Conservation (phyloP, 2,888 invertebrate species). For the Abrostola triplasia region DNA sequence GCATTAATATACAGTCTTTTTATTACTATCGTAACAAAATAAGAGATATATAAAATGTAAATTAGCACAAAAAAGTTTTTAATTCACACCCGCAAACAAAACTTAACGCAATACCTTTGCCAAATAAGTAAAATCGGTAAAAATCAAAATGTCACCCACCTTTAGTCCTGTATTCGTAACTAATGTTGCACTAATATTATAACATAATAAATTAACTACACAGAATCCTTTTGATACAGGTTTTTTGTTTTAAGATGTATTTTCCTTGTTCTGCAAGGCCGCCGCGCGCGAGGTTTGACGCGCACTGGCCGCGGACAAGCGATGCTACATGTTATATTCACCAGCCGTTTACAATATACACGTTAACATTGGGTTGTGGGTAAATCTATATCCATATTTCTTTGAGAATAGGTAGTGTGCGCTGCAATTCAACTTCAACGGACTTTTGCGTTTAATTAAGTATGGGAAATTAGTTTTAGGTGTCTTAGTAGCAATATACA, state of each 20-base stretch:
- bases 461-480: too few species aligned
- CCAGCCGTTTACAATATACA: constrained; percentile 27
- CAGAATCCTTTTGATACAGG: constrained; percentile 44
- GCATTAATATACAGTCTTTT: too few species aligned
- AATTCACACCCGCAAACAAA: background rate
- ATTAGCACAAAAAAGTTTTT: background rate
- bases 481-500: too few species aligned
- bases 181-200: constrained; percentile 26
- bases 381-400: background rate
- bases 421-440: too few species aligned
- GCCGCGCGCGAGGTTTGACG: constrained; percentile 28
- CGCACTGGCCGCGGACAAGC: constrained; percentile 32
- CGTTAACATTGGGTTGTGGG: constrained; percentile 1
- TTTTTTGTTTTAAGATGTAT: constrained; percentile 40
- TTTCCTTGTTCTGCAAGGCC: constrained; percentile 52
- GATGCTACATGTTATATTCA: constrained; percentile 22
- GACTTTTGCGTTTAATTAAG: too few species aligned
- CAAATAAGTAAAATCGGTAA: background rate
- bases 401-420: too few species aligned
- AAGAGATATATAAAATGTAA: too few species aligned
- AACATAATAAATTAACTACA: constrained; percentile 35
- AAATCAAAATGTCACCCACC: constrained; percentile 27
- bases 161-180: constrained; percentile 20
- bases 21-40: too few species aligned
- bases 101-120: background rate